Conservation (phyloP, 2,888 invertebrate genomes). For the Ormyrus nitidulus region DNA sequence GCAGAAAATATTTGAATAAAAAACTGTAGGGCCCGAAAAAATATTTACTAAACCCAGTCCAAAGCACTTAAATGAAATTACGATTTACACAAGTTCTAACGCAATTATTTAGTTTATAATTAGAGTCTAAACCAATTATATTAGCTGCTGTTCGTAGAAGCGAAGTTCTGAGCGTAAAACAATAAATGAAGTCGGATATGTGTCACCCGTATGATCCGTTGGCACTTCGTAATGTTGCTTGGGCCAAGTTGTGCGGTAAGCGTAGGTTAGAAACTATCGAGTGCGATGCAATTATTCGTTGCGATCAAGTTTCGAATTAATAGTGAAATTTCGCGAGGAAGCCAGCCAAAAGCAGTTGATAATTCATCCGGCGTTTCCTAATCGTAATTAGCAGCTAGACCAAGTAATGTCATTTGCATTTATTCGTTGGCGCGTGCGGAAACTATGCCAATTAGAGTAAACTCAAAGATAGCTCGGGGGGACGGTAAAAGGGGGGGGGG, state of each 20-base stretch:
- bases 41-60: too few relatives aligned
- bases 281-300: slow-evolving; percentile 41
- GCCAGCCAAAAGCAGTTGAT: slow-evolving; percentile 49
- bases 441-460: slow-evolving; percentile 54
- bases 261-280: slow-evolving; percentile 26
- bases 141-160: background rate
- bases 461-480: slow-evolving; percentile 45
- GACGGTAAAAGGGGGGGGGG: slow-evolving; percentile 30
- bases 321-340: slow-evolving; percentile 44
- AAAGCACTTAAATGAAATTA: background rate
- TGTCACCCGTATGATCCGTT: slow-evolving; percentile 28
- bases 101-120: slow-evolving; percentile 4
- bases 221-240: slow-evolving; percentile 14
- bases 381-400: slow-evolving; percentile 52
- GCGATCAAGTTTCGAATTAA: slow-evolving; percentile 47
- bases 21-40: too few relatives aligned
- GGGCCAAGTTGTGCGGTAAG: background rate
- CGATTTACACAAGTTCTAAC: background rate
- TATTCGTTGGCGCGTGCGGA: slow-evolving; percentile 47
- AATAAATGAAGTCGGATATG: slow-evolving; percentile 28
- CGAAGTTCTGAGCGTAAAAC: slow-evolving; percentile 9
- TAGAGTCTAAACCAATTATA: background rate
- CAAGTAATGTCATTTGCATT: slow-evolving; percentile 54
- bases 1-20: too few relatives aligned
- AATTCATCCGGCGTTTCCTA: slow-evolving; percentile 49